A percentile compares a stretch with the other conserved stretches of the same genome.
Evolutionary conservation across 2,113 vertebrate species (phyloP).

Genomic region (Dasypus novemcinctus): DNA sequence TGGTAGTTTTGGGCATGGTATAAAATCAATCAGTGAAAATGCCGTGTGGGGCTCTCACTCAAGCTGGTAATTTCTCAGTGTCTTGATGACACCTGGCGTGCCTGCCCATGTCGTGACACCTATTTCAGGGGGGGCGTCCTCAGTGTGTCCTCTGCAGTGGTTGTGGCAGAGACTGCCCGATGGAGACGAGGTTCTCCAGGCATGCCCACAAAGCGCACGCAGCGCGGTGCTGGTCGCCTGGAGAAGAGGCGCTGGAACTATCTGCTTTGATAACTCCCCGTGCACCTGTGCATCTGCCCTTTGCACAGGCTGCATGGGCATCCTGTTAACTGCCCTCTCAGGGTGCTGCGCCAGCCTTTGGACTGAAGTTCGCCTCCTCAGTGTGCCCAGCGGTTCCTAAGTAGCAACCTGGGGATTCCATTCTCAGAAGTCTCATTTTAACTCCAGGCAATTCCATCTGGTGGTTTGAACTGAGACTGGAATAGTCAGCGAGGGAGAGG

Average conservation of each 20-base stretch:
- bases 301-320: background rate
- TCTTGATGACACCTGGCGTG: background rate
- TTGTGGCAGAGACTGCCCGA: background rate
- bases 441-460: background rate
- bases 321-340: background rate
- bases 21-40: background rate
- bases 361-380: background rate
- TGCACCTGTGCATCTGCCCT: background rate
- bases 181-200: background rate
- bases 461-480: background rate
- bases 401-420: background rate
- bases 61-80: background rate
- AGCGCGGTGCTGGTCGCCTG: background rate
- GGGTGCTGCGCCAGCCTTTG: background rate
- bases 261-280: background rate
- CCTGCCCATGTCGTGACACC: background rate
- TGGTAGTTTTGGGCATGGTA: background rate
- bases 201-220: background rate
- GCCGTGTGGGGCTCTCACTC: background rate
- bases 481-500: background rate
- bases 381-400: background rate
- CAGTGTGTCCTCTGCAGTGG: background rate
- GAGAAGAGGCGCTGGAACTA: background rate
- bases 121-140: background rate
- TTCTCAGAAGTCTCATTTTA: background rate